Conservation (phyloP, 2,888 invertebrate species). For the Drosophila barbarae region DNA sequence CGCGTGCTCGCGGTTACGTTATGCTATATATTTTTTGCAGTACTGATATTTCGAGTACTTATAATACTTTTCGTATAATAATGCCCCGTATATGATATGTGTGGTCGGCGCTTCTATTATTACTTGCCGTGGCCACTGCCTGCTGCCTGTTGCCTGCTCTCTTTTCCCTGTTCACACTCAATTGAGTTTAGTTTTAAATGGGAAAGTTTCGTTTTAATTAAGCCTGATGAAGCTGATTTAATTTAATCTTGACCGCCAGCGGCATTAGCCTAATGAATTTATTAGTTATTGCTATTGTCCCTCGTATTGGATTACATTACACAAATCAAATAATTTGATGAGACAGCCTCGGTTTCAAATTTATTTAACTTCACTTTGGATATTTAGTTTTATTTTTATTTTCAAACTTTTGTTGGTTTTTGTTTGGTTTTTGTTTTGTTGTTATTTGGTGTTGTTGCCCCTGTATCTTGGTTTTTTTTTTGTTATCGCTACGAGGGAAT, state of each 20-base stretch:
- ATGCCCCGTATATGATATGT: neutral
- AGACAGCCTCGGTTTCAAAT: slow-evolving; percentile 15
- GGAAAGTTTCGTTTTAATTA: slow-evolving; percentile 72
- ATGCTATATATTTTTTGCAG: slow-evolving; percentile 13
- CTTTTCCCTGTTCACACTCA: slow-evolving; percentile 58
- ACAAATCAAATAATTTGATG: slow-evolving; percentile 14
- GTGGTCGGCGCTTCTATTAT: slow-evolving; percentile 31
- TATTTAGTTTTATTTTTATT: neutral
- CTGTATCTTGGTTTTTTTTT: slow-evolving; percentile 2
- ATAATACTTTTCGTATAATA: slow-evolving; percentile 28
- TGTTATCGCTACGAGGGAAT: neutral
- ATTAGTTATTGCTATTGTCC: slow-evolving; percentile 41
- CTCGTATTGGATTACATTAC: slow-evolving; percentile 26
- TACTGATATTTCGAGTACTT: slow-evolving; percentile 21
- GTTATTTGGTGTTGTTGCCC: slow-evolving; percentile 1
- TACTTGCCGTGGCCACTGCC: slow-evolving; percentile 3
- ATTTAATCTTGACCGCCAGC: slow-evolving; percentile 60
- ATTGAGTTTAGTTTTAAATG: slow-evolving; percentile 66
- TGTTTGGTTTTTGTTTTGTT: neutral
- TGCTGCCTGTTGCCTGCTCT: slow-evolving; percentile 24
- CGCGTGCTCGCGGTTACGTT: slow-evolving; percentile 42
- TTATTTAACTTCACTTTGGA: slow-evolving; percentile 11
- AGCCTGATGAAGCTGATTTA: slow-evolving; percentile 72
- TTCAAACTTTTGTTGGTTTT: neutral
- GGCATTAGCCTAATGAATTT: slow-evolving; percentile 70